phyloP scores from a whole-genome alignment of 2,888 invertebrate genomes.

The Tetrapedia diversipes region DNA sequence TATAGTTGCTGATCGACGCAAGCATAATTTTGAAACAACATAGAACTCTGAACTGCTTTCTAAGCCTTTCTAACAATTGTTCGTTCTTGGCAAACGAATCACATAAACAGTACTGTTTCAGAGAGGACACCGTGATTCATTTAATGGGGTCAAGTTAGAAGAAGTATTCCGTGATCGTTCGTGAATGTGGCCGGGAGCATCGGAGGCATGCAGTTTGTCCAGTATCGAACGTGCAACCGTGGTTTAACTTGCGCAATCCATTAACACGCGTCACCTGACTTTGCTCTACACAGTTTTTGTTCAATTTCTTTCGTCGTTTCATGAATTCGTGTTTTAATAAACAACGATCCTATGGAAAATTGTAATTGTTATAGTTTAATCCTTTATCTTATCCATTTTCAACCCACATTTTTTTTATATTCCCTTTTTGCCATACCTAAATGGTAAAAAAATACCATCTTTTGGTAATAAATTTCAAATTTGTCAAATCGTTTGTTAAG shows the following conservation, averaged over 20 bases:
- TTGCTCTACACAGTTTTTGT: conserved; percentile 50
- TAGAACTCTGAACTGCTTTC: not conserved
- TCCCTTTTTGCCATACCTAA: no score
- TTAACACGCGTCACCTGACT: conserved; percentile 76
- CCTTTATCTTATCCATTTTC: no score
- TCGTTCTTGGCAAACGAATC: no score
- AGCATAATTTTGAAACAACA: not conserved
- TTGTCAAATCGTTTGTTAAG: no score
- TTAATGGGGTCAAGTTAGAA: conserved; percentile 41
- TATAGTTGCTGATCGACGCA: no score
- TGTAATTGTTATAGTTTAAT: no score
- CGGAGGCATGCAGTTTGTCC: conserved; percentile 62
- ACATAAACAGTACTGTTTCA: not conserved
- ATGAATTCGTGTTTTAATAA: no score
- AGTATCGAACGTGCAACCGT: conserved; percentile 54
- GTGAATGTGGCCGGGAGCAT: conserved; percentile 52
- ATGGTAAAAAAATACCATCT: no score
- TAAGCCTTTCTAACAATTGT: not conserved
- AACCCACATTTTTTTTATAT: no score
- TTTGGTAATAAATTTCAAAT: no score
- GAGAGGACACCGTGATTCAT: conserved; percentile 14
- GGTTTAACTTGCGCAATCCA: conserved; percentile 73
- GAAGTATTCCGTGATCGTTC: conserved; percentile 40
- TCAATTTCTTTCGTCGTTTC: not conserved
- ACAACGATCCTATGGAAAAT: no score